Evolutionary conservation across 2,113 vertebrate species (phyloP).

Genomic region (Menura novaehollandiae): DNA sequence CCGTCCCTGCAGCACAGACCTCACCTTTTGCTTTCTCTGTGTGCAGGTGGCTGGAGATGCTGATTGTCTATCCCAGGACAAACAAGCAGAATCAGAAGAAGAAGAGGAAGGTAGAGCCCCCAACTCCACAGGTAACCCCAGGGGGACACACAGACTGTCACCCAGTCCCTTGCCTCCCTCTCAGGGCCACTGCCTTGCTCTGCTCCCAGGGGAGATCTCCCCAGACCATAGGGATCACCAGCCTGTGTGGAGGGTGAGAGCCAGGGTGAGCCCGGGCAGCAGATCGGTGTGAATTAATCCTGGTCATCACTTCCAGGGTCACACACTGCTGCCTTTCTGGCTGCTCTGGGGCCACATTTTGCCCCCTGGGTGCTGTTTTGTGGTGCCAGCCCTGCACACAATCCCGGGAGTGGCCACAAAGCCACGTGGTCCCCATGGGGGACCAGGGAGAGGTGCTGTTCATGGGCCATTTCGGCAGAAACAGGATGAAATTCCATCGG

Average conservation of each 20-base stretch:
- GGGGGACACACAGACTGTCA: background rate
- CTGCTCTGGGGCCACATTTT: background rate
- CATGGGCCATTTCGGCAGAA: background rate
- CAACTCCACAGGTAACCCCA: constrained; percentile 87
- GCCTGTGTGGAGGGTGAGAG: background rate
- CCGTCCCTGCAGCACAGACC: background rate
- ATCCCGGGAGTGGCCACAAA: background rate
- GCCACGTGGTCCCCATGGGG: background rate
- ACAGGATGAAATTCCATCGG: background rate
- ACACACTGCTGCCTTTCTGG: background rate
- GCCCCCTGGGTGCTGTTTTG: background rate
- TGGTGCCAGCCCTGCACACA: background rate
- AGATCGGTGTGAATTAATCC: background rate
- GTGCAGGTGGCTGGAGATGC: constrained; percentile 91
- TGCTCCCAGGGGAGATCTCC: background rate
- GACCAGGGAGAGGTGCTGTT: background rate
- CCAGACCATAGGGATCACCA: accelerated
- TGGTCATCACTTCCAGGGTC: background rate
- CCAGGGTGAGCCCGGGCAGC: background rate
- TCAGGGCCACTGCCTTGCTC: background rate
- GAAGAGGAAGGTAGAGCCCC: constrained; percentile 95
- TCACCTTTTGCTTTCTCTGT: background rate
- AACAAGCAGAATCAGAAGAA: constrained; percentile 99
- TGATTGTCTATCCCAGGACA: constrained; percentile 90
- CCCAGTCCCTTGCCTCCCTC: background rate